Evolutionary conservation across 2,888 invertebrate genomes (phyloP).

Genomic region (Branchellion lobata): DNA sequence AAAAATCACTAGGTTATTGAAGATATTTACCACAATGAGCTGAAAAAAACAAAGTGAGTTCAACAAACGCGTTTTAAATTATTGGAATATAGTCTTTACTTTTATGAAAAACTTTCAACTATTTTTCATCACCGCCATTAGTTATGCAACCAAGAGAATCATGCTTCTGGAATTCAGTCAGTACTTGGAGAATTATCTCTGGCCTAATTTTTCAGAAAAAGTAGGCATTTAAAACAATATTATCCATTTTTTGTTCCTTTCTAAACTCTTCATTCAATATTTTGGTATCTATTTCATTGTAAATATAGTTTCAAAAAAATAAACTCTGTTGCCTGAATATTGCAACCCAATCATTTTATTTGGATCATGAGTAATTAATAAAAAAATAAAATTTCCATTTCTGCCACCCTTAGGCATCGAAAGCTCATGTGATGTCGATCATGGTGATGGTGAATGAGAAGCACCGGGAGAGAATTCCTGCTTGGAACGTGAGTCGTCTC

Average conservation of each 20-base stretch:
- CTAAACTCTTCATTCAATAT: too few relatives aligned
- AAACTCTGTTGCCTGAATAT: too few relatives aligned
- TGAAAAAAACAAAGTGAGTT: conserved; percentile 76
- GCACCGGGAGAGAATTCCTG: conserved; percentile 90
- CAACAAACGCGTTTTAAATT: neutral
- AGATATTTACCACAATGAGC: conserved; percentile 83
- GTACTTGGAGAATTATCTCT: conserved; percentile 91
- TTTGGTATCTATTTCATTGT: too few relatives aligned
- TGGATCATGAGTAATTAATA: too few relatives aligned
- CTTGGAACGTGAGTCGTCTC: conserved; percentile 76
- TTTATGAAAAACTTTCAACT: too few relatives aligned
- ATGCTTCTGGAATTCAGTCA: conserved; percentile 96
- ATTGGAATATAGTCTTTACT: too few relatives aligned
- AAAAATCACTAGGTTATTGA: conserved; percentile 70
- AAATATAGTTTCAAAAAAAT: too few relatives aligned
- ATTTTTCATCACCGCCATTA: neutral
- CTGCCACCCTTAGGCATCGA: conserved; percentile 70
- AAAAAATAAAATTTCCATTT: too few relatives aligned
- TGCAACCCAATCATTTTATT: too few relatives aligned
- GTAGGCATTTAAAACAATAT: too few relatives aligned
- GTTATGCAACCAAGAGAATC: conserved; percentile 69
- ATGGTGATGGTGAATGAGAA: conserved; percentile 99
- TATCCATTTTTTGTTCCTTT: too few relatives aligned
- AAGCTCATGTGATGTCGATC: conserved; percentile 91
- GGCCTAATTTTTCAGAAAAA: conserved; percentile 84